Conservation (phyloP, 2,797 vertebrate genomes). For the Eulemur rubriventer region DNA sequence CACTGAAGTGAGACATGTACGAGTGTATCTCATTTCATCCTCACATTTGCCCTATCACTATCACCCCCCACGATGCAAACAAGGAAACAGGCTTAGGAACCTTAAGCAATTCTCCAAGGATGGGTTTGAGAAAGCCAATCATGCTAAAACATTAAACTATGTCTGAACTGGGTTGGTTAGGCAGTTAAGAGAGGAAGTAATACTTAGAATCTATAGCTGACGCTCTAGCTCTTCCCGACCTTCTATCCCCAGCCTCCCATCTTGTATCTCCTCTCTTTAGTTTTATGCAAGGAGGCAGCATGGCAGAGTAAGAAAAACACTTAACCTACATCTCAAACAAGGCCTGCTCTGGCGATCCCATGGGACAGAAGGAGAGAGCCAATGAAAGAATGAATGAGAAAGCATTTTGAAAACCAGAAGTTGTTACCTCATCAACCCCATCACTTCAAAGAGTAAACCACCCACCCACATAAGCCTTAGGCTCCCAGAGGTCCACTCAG, state of each 20-base stretch:
- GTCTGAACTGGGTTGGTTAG: background rate
- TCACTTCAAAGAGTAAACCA: background rate
- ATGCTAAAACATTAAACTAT: background rate
- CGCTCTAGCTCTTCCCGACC: background rate
- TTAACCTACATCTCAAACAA: background rate
- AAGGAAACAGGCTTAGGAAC: background rate
- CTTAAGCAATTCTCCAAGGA: background rate
- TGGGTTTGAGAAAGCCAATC: background rate
- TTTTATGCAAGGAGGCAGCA: background rate
- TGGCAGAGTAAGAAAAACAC: background rate
- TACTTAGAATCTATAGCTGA: background rate
- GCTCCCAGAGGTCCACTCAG: background rate
- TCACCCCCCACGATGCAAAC: background rate
- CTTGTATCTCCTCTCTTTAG: background rate
- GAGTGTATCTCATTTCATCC: background rate
- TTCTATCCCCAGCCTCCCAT: background rate
- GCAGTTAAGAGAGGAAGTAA: background rate
- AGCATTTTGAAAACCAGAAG: constrained; percentile 2
- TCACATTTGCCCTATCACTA: background rate
- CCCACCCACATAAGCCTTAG: background rate
- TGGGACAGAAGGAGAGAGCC: background rate
- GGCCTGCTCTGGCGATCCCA: background rate
- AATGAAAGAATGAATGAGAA: background rate
- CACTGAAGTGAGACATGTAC: background rate
- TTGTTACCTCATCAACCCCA: background rate